Percentiles rank a stretch among this genome's conserved stretches.
phyloP scores from a whole-genome alignment of 2,888 invertebrate genomes.

The Lissocephala sabroskyi region DNA sequence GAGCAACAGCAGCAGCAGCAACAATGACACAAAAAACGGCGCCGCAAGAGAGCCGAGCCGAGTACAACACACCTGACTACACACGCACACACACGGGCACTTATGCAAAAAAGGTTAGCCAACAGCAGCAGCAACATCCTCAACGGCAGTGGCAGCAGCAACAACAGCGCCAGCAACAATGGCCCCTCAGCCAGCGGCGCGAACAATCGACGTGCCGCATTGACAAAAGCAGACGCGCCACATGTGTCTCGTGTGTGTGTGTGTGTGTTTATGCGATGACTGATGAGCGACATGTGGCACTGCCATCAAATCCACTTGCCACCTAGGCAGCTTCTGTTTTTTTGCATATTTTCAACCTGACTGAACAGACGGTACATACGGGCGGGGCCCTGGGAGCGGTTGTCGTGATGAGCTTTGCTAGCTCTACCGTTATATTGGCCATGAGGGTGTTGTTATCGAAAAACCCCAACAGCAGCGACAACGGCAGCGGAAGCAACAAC shows the following conservation, averaged over 20 bases:
- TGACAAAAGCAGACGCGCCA: constrained; percentile 55
- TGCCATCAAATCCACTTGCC: constrained; percentile 18
- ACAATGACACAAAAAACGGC: constrained; percentile 18
- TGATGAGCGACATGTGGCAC: constrained; percentile 55
- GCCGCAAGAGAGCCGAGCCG: constrained; percentile 5
- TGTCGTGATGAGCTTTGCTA: not conserved
- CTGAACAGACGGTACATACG: not conserved
- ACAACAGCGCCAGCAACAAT: not conserved
- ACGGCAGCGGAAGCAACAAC: not conserved
- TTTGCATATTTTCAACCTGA: not conserved
- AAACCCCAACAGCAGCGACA: constrained; percentile 11
- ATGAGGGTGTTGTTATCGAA: constrained; percentile 60
- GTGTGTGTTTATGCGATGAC: constrained; percentile 33
- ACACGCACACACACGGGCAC: constrained; percentile 29
- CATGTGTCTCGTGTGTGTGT: constrained; percentile 14
- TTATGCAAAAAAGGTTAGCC: constrained; percentile 65
- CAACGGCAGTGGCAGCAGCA: constrained; percentile 17
- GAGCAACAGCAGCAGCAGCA: constrained; percentile 4
- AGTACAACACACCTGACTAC: constrained; percentile 12
- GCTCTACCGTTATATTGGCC: constrained; percentile 45
- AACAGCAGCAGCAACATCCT: too few relatives aligned
- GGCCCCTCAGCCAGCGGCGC: constrained; percentile 9
- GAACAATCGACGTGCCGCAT: constrained; percentile 59
- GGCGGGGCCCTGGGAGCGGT: too few relatives aligned
- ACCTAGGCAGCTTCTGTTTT: constrained; percentile 13